A percentile compares a stretch with the other conserved stretches of the same genome.
These are phyloP conservation scores for Fragum fragum DNA, from an alignment of 2,888 invertebrate genomes.

Conservation along the genomic window DNA sequence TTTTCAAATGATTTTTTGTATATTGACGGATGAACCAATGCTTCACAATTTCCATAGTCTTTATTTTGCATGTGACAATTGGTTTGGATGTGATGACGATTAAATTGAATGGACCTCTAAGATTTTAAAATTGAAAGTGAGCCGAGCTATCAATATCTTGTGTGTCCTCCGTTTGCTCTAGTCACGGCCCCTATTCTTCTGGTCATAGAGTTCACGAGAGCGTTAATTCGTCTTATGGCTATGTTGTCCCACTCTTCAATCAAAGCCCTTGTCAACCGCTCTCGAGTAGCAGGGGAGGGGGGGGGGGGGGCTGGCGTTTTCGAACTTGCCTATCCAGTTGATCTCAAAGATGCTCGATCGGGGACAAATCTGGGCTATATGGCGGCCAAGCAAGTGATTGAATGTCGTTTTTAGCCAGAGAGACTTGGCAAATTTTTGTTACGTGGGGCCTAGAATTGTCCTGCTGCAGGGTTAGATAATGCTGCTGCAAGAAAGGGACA, in stretches of 20 bases:
- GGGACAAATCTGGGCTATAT: slow-evolving; percentile 41
- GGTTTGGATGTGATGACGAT: no score
- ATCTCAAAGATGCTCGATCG: slow-evolving; percentile 46
- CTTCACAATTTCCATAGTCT: no score
- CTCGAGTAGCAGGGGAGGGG: no score
- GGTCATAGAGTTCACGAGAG: not conserved
- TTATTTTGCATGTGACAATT: no score
- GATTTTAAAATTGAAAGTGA: no score
- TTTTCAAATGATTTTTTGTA: no score
- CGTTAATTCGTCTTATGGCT: no score
- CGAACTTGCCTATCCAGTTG: not conserved
- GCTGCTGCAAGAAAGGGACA: not conserved
- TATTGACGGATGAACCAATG: no score
- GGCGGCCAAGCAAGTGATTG: slow-evolving; percentile 34
- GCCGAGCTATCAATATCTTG: no score
- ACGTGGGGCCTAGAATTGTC: slow-evolving; percentile 19
- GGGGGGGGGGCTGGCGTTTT: no score
- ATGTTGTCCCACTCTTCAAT: slow-evolving; percentile 28
- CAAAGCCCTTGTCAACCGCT: not conserved
- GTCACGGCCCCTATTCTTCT: not conserved
- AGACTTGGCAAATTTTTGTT: slow-evolving; percentile 1
- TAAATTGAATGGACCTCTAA: no score
- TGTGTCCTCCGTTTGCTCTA: no score
- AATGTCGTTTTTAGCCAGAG: not conserved
- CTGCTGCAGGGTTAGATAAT: not conserved